These are phyloP conservation scores for Dipodomys merriami DNA, from an alignment of 2,113 vertebrate species.

Conservation along the genomic window DNA sequence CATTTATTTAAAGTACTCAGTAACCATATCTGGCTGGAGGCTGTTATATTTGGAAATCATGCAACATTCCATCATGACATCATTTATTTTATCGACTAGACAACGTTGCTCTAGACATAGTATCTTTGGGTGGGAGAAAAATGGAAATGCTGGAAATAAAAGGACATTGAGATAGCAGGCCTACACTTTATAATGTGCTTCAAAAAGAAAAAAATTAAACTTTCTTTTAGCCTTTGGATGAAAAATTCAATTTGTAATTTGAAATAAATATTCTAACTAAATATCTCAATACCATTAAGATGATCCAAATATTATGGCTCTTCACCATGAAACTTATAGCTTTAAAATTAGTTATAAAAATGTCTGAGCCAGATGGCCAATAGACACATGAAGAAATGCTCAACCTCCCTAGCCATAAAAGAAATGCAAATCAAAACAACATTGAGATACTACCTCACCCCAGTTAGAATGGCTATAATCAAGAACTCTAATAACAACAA, in stretches of 20 bases:
- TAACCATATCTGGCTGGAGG: neutral
- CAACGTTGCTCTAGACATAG: neutral
- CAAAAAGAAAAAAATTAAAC: neutral
- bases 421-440: no score
- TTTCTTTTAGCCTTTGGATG: neutral
- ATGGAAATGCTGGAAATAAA: neutral
- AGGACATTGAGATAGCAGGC: neutral
- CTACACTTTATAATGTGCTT: neutral
- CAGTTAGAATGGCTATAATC: no score
- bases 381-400: no score
- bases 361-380: neutral
- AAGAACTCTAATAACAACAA: no score
- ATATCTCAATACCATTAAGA: neutral
- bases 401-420: no score
- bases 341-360: constrained; percentile 43
- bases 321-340: neutral
- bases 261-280: neutral
- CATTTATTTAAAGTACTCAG: neutral
- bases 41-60: neutral
- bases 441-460: no score
- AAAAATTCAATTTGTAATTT: neutral
- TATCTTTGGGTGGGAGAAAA: neutral
- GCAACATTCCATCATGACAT: neutral
- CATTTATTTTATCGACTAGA: neutral
- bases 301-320: constrained; percentile 8